Conservation (phyloP, 2,797 vertebrate species). For the Sebastes trivittatus region DNA sequence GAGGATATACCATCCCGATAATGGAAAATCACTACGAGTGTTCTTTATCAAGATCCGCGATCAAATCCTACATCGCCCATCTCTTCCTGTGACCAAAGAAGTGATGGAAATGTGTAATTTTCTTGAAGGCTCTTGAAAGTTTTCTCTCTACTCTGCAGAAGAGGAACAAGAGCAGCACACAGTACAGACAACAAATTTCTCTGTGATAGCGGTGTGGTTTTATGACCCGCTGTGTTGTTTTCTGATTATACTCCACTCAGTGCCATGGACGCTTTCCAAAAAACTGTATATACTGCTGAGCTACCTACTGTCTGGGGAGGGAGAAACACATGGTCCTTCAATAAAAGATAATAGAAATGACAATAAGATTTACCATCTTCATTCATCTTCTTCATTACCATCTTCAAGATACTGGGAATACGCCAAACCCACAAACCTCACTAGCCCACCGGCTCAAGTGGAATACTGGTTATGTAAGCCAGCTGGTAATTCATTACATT, state of each 20-base stretch:
- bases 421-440: slow-evolving; percentile 43
- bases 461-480: slow-evolving; percentile 46
- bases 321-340: slow-evolving; percentile 67
- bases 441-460: slow-evolving; percentile 32
- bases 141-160: slow-evolving; percentile 36
- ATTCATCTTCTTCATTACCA: slow-evolving; percentile 75
- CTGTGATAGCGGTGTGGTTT: slow-evolving; percentile 50
- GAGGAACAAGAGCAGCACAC: slow-evolving; percentile 9
- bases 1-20: too few species aligned
- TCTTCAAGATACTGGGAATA: slow-evolving; percentile 52
- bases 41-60: too few species aligned
- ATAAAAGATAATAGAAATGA: slow-evolving; percentile 80
- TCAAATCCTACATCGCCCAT: too few species aligned
- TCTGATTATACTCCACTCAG: slow-evolving; percentile 64
- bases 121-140: slow-evolving; percentile 31
- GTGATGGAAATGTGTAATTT: slow-evolving; percentile 23
- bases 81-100: not conserved
- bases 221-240: slow-evolving; percentile 71
- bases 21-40: too few species aligned
- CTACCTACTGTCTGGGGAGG: slow-evolving; percentile 60
- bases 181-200: slow-evolving; percentile 43
- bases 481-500: slow-evolving; percentile 73
- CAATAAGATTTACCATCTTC: slow-evolving; percentile 77
- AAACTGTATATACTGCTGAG: slow-evolving; percentile 57
- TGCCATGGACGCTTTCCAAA: slow-evolving; percentile 60